A percentile compares a stretch with the other conserved stretches of the same genome.
phyloP scores from a whole-genome alignment of 2,888 invertebrate species.

The Anodontia alba region DNA sequence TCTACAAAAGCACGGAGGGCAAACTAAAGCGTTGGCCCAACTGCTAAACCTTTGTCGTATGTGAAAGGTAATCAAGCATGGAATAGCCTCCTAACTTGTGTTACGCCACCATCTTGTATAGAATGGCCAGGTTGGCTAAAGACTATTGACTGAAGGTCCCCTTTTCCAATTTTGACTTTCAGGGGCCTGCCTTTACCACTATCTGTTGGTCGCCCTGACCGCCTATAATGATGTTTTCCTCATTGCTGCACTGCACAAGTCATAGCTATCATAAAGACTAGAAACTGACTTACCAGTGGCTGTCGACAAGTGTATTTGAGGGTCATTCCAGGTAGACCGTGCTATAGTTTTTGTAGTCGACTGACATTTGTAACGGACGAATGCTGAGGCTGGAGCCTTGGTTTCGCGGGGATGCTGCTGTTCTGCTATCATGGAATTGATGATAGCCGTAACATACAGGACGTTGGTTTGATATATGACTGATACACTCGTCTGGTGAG shows the following conservation, averaged over 20 bases:
- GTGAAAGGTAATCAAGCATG: too few relatives aligned
- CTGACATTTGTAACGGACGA: neutral
- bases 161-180: constrained; percentile 4
- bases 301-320: neutral
- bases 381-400: neutral
- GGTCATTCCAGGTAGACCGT: too few relatives aligned
- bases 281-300: constrained; percentile 14
- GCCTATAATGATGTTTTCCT: neutral
- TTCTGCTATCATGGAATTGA: too few relatives aligned
- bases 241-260: constrained; percentile 4
- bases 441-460: neutral
- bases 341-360: neutral
- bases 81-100: neutral
- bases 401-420: neutral
- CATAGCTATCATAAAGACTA: neutral
- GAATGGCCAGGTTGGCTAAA: neutral
- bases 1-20: constrained; percentile 1
- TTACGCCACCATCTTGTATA: neutral
- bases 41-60: neutral
- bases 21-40: neutral
- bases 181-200: neutral
- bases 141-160: neutral
- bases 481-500: neutral
- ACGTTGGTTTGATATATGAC: neutral
- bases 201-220: too few relatives aligned